phyloP scores from a whole-genome alignment of 2,113 vertebrate species.

The Salvelinus alpinus region DNA sequence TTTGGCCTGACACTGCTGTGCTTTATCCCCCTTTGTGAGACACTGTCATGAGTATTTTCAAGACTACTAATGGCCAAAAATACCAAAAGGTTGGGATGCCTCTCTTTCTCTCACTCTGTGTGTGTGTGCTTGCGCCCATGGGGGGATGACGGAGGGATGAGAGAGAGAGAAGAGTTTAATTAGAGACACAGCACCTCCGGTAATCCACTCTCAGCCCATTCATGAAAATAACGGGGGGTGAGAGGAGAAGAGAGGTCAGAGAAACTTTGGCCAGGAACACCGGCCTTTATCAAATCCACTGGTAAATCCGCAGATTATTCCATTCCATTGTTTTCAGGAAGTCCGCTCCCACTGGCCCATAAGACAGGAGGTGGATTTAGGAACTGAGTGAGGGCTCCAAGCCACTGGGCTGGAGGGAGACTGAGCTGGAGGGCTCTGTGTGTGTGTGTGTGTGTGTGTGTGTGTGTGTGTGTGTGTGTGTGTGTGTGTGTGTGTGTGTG shows the following conservation, averaged over 20 bases:
- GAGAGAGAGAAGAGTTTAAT: conserved; percentile 66
- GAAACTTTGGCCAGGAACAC: conserved; percentile 64
- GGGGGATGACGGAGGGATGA: conserved; percentile 30
- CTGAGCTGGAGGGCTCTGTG: conserved; percentile 12
- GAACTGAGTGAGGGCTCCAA: conserved; percentile 54
- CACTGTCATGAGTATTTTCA: conserved; percentile 58
- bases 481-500: conserved; percentile 29
- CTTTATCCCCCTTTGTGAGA: conserved; percentile 45
- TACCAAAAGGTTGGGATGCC: conserved; percentile 4
- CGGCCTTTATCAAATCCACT: conserved; percentile 67
- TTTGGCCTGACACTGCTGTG: conserved; percentile 52
- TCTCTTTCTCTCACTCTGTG: background rate
- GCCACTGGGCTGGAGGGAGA: conserved; percentile 50
- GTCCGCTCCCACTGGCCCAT: conserved; percentile 60
- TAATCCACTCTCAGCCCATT: conserved; percentile 67
- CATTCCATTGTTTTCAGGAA: conserved; percentile 71
- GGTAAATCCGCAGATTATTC: conserved; percentile 72
- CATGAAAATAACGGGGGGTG: conserved; percentile 48
- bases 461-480: conserved; percentile 18
- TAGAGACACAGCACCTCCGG: conserved; percentile 63
- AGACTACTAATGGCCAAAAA: conserved; percentile 32
- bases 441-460: conserved; percentile 21
- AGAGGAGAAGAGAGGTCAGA: conserved; percentile 65
- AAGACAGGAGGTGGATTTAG: conserved; percentile 59
- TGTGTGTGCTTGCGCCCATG: conserved; percentile 40